Evolutionary conservation across 1,140 invertebrate species (phyloP), one percentile per base, ranked within the genome.

Genomic region (Gerris buenoi): DNA sequence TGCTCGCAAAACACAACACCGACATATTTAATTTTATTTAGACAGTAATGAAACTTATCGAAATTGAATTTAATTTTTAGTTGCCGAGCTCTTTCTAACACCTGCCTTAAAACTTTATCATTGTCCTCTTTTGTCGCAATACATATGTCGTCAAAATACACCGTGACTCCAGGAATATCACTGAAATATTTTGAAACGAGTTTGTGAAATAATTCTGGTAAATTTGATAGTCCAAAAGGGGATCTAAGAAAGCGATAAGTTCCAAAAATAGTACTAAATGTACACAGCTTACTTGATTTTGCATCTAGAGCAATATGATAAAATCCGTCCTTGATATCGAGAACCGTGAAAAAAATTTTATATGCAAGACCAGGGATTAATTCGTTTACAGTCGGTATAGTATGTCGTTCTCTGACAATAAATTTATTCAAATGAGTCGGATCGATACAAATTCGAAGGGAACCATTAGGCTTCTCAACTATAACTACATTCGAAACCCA

Each of bases 401-500:
- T 13, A 59, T 63, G 62, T 14, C 33, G 56, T 23, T 67, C 66
- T 67, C 59, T 61, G n/a, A 66, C 57, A 22, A 69, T 56, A 59
- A 68, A 71, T 63, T 67, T 59, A 66, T 77, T 78, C 18, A 78
- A 68, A 27, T 69, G 73, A 46, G 33, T 46, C 26, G 75, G 77
- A 67, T 81, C 77, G 25, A 76, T 71, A 67, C 77, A 79, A 0
- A 81, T 27, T 18, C 78, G 65, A 2, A 77, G 60, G n/a, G 68
- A 69, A 3, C 73, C 74, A 67, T 77, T 71, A 57, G 68, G 64
- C 68, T 81, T 80, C 56, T 71, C 70, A 10, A 78, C 74, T 22
- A 74, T 68, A 0, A 80, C 73, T 27, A 77, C 68, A 25, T 76
- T 76, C 25, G 74, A 71, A 15, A 75, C 72, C 78, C 79, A 82